A percentile compares a stretch with the other conserved stretches of the same genome.
Evolutionary conservation across 2,797 vertebrate species (phyloP).

Genomic region (Threskiornis aethiopicus): DNA sequence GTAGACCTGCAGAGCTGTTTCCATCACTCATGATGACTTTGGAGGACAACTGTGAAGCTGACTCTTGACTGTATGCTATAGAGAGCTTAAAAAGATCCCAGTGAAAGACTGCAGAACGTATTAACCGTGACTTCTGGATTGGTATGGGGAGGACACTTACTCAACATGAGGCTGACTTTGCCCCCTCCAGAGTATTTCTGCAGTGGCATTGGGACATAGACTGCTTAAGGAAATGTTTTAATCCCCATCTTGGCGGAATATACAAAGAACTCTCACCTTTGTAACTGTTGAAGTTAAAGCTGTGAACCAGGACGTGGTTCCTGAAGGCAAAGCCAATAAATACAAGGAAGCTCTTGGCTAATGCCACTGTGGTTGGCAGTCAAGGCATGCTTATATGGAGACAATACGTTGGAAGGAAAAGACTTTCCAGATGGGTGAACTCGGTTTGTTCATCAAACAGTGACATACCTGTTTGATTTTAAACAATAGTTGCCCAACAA

Average conservation of each 20-base stretch:
- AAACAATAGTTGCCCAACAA: background rate
- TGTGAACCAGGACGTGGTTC: conserved; percentile 9
- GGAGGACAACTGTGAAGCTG: background rate
- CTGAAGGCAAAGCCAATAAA: background rate
- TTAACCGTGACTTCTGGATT: background rate
- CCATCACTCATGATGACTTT: background rate
- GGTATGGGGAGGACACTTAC: background rate
- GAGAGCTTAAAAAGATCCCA: background rate
- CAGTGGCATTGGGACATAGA: background rate
- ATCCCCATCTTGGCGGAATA: background rate
- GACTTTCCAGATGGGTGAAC: background rate
- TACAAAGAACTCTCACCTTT: background rate
- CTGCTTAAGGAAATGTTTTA: background rate
- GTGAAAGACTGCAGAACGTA: background rate
- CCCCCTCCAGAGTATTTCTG: background rate
- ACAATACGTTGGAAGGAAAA: background rate
- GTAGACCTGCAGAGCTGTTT: background rate
- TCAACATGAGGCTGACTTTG: background rate
- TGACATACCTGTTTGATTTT: background rate
- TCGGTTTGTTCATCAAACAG: background rate
- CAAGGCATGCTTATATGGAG: background rate
- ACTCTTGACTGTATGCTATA: background rate
- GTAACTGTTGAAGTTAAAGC: background rate
- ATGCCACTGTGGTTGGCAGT: background rate
- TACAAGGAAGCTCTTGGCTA: background rate